Conservation (phyloP, 2,797 vertebrate species). For the Poeciliopsis presidionis region DNA sequence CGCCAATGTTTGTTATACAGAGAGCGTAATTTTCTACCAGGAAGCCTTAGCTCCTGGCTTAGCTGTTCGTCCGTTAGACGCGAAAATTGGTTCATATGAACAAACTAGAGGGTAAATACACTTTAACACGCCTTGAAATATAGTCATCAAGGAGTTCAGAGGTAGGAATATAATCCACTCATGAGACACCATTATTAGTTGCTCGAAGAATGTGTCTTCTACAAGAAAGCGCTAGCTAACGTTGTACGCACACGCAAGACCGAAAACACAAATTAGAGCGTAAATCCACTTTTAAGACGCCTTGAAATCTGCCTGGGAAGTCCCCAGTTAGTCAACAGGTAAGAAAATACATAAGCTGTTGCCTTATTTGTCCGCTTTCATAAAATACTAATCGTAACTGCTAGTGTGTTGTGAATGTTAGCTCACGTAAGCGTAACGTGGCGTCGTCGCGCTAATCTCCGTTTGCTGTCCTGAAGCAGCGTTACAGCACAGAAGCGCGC, state of each 20-base stretch:
- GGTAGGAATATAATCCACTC: too few species aligned
- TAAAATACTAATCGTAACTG: constrained; percentile 7
- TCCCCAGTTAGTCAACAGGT: constrained; percentile 65
- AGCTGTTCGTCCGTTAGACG: constrained; percentile 53
- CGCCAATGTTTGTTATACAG: constrained; percentile 83
- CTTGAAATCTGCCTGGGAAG: constrained; percentile 32
- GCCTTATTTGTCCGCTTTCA: neutral
- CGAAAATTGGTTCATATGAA: neutral
- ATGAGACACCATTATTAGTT: too few species aligned
- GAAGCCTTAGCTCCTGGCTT: constrained; percentile 66
- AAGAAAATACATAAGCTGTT: constrained; percentile 46
- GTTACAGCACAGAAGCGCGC: constrained; percentile 88
- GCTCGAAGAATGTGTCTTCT: too few species aligned
- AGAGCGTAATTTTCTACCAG: constrained; percentile 95
- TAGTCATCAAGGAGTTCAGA: too few species aligned
- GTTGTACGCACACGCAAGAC: too few species aligned
- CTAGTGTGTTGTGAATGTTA: constrained; percentile 4
- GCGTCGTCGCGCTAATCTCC: constrained; percentile 29
- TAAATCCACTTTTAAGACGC: neutral
- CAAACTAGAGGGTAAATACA: constrained; percentile 9
- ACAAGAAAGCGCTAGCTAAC: too few species aligned
- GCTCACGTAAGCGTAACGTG: neutral
- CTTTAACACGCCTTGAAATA: constrained; percentile 8
- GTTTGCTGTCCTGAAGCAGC: constrained; percentile 80
- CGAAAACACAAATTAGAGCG: neutral